phyloP scores from a whole-genome alignment of 2,888 invertebrate genomes.

The Eristalis pertinax region DNA sequence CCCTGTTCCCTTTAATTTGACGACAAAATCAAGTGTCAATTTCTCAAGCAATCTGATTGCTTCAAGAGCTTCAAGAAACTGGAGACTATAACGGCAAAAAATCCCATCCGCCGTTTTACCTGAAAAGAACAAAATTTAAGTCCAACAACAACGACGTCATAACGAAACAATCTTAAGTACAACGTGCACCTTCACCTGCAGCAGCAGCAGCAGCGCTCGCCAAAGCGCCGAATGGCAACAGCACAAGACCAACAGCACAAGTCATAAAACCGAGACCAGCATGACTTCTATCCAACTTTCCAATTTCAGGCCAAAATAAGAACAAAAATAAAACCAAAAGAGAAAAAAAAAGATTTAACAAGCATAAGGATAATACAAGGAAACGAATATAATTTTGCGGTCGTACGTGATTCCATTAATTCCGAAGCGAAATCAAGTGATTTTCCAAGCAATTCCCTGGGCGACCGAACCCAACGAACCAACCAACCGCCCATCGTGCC shows the following conservation, averaged over 20 bases:
- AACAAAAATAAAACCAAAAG: slow-evolving; percentile 24
- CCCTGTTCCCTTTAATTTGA: background rate
- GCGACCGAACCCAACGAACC: slow-evolving; percentile 51
- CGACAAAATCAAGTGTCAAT: background rate
- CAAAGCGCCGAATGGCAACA: slow-evolving; percentile 25
- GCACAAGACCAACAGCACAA: background rate
- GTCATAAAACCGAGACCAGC: slow-evolving; percentile 6
- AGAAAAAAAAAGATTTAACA: slow-evolving; percentile 52
- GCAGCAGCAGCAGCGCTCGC: background rate
- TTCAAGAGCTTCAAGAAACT: background rate
- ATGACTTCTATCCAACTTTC: slow-evolving; percentile 46
- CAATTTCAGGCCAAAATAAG: slow-evolving; percentile 48
- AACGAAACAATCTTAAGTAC: slow-evolving; percentile 5
- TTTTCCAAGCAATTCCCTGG: slow-evolving; percentile 71
- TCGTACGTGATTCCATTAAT: slow-evolving; percentile 73
- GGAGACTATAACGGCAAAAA: slow-evolving; percentile 6
- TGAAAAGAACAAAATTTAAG: slow-evolving; percentile 8
- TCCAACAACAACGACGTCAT: slow-evolving; percentile 12
- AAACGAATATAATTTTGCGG: slow-evolving; percentile 72
- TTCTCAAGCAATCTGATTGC: background rate
- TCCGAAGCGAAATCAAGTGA: slow-evolving; percentile 72
- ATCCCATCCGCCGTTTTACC: slow-evolving; percentile 13
- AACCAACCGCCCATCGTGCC: slow-evolving; percentile 1
- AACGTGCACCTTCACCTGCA: slow-evolving; percentile 49
- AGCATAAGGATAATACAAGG: slow-evolving; percentile 69